phyloP scores from a whole-genome alignment of 2,113 vertebrate species.

The Antigone vipio region DNA sequence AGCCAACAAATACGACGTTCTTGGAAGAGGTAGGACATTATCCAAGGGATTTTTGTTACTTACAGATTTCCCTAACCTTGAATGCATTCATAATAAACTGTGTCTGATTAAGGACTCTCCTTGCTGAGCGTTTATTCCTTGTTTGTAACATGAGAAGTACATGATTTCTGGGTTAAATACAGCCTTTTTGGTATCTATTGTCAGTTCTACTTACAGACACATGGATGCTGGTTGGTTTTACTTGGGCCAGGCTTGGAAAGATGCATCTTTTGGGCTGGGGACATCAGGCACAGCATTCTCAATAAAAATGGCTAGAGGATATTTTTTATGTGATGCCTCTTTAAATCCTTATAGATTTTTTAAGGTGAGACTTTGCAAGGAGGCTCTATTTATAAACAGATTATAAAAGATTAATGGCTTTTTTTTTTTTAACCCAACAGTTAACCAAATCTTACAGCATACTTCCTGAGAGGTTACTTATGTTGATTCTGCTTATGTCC shows the following conservation, averaged over 20 bases:
- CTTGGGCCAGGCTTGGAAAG: background rate
- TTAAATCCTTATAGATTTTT: background rate
- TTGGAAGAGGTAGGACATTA: background rate
- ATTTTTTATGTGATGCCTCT: background rate
- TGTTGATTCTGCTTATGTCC: background rate
- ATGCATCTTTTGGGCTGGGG: background rate
- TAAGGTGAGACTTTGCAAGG: background rate
- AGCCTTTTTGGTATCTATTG: background rate
- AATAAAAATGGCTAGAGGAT: background rate
- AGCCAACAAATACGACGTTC: accelerated
- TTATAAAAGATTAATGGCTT: background rate
- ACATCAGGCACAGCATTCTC: background rate
- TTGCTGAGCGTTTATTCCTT: background rate
- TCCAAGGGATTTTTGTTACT: background rate
- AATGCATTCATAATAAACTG: background rate
- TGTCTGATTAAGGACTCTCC: background rate
- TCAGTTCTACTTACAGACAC: background rate
- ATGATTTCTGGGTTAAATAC: background rate
- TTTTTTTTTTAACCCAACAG: background rate
- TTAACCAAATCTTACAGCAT: background rate
- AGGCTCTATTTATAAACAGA: background rate
- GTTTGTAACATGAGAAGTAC: background rate
- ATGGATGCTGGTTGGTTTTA: background rate
- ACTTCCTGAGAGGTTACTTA: background rate
- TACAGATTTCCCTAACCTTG: background rate